Conservation (phyloP, 2,888 invertebrate genomes). For the Endomychus coccineus region DNA sequence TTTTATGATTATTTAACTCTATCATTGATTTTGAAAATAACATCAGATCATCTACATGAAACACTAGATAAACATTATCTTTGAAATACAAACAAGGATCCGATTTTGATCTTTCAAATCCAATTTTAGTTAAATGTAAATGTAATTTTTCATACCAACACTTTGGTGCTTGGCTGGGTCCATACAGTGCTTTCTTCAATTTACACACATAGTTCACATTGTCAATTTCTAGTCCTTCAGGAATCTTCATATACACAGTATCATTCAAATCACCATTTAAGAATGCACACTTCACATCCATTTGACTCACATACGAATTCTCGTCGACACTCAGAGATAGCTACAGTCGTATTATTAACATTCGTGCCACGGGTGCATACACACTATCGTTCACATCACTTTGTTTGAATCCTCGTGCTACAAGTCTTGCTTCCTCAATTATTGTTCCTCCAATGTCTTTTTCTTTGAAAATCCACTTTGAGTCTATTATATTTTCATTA, state of each 20-base stretch:
- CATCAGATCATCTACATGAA: conserved; percentile 24
- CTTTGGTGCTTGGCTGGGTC: conserved; percentile 26
- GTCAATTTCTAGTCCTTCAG: conserved; percentile 10
- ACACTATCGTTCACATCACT: too few species aligned
- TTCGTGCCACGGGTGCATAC: conserved; percentile 28
- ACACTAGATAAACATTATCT: conserved; percentile 15
- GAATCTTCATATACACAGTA: conserved; percentile 22
- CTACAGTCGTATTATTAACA: conserved; percentile 23
- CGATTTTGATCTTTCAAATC: conserved; percentile 18
- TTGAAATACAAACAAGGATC: conserved; percentile 24
- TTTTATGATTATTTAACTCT: conserved; percentile 17
- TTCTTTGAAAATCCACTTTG: conserved; percentile 18
- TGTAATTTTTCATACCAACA: conserved; percentile 24
- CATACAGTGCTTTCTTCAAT: conserved; percentile 24
- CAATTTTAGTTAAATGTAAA: conserved; percentile 15
- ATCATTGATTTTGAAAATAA: conserved; percentile 12
- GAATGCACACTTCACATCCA: conserved; percentile 30
- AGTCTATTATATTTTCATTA: conserved; percentile 17
- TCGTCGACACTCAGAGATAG: conserved; percentile 17
- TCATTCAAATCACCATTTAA: conserved; percentile 24
- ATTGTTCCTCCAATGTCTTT: conserved; percentile 13
- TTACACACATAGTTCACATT: conserved; percentile 16
- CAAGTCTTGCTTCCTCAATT: conserved; percentile 15
- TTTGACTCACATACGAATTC: conserved; percentile 18
- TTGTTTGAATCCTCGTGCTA: too few species aligned